Base-by-base conservation (phyloP, 2,888 invertebrate species). In the Anticlea derivata region DNA sequence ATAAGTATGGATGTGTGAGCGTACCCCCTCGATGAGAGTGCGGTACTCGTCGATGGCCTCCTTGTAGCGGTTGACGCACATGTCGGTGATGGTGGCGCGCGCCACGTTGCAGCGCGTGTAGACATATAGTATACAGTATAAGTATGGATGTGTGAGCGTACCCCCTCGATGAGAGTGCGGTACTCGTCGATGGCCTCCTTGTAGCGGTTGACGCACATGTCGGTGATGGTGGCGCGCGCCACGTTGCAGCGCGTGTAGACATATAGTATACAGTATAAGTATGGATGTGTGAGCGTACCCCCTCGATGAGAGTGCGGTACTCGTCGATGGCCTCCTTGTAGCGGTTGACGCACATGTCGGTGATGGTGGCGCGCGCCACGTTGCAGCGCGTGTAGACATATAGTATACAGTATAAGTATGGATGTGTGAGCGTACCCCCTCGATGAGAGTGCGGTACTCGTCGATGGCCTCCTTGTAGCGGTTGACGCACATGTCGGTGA, bases 161-260 rank as follows among this genome's bases (percentile, higher is more conserved):
- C 90, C 76, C 93, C 94, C 69, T 92, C 93, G 55, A 94, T 91
- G 24, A 95, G 89, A 76, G 94, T 94, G 63, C 96, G 92, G 93
- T 95, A 97, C 68, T 96, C 96, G 75, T 96, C 96, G 70, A 96
- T 95, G 37, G 96, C 95, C 80, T 97, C 96, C 78, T 78, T 78
- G 75, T 83, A 83, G 5, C 82, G 94, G 74, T 96, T 95, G 43
- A 98, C 97, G 64, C 98, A 95, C 75, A 94, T 94, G 88, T 99
- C 99, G 52, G 98, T 95, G 60, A 98, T 92, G 49, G 98, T 98
- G 57, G 96, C 96, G 55, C 97, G 93, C 8, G 97, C 96, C 48
- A 98, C 96, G 80, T 96, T 96, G 86, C 98, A 98, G 61, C 94
- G 94, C 23, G 97, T 95, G 78, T 95, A 96, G 57, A 98, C 97